Evolutionary conservation across 2,113 vertebrate genomes (phyloP).

Genomic region (Numenius arquata): DNA sequence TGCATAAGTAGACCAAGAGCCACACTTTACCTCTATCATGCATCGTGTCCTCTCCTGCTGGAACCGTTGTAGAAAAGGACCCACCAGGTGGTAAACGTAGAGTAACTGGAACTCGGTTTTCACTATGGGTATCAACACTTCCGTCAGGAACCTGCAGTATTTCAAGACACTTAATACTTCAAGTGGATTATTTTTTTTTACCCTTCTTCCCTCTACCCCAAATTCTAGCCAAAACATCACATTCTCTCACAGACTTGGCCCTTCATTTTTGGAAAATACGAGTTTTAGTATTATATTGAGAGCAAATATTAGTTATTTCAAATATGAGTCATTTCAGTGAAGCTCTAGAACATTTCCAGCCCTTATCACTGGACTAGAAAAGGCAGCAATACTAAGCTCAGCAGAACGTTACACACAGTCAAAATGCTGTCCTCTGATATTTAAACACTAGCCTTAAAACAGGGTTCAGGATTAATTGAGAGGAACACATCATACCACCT

Average conservation of each 20-base stretch:
- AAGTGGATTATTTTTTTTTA: neutral
- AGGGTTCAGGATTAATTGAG: neutral
- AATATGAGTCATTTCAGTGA: neutral
- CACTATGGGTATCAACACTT: constrained; percentile 92
- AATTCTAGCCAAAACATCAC: neutral
- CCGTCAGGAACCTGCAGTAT: constrained; percentile 87
- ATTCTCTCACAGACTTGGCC: neutral
- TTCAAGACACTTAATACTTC: neutral
- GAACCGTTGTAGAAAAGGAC: constrained; percentile 95
- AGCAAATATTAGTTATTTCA: neutral
- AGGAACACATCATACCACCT: neutral
- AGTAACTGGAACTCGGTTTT: constrained; percentile 97
- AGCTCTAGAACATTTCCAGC: neutral
- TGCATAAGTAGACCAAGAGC: neutral
- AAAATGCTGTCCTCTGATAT: neutral
- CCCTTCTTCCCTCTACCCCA: neutral
- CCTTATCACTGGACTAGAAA: neutral
- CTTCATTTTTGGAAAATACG: neutral
- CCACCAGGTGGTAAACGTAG: constrained; percentile 97
- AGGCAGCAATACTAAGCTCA: neutral
- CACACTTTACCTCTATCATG: constrained; percentile 91
- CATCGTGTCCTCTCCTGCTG: constrained; percentile 97
- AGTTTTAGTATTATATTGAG: too few relatives aligned
- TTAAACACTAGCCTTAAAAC: neutral
- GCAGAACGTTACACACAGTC: neutral